Evolutionary conservation across 92 coral and sea anemone species (phyloP).

Genomic region (Bergia sp.): DNA sequence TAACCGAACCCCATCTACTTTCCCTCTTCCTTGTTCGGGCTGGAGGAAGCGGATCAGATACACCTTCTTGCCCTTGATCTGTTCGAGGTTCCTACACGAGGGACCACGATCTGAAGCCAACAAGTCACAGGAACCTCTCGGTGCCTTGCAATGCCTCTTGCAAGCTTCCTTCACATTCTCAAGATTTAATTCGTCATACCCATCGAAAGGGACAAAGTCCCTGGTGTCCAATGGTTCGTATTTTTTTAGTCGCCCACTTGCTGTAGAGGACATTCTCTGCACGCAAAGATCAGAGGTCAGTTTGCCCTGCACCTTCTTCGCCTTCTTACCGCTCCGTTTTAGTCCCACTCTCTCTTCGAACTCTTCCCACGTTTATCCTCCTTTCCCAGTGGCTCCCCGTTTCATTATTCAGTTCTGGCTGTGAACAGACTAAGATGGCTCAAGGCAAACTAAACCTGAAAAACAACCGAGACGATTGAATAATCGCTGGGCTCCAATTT

Average conservation of each 20-base stretch:
- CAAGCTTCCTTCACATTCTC: constrained; percentile 51
- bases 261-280: constrained; percentile 40
- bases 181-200: constrained; percentile 35
- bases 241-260: constrained; percentile 32
- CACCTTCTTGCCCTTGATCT: constrained; percentile 51
- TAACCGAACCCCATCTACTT: neutral
- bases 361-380: constrained; percentile 62
- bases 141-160: constrained; percentile 32
- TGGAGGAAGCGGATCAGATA: constrained; percentile 41
- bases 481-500: no score
- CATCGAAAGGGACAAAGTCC: constrained; percentile 51
- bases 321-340: constrained; percentile 55
- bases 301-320: constrained; percentile 21
- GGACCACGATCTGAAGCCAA: constrained; percentile 46
- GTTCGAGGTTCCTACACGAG: constrained; percentile 47
- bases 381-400: constrained; percentile 38
- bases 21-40: constrained; percentile 20
- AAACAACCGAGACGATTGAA: no score
- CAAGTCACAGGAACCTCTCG: constrained; percentile 43
- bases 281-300: constrained; percentile 20
- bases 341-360: constrained; percentile 67
- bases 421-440: no score
- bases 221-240: constrained; percentile 48
- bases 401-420: neutral
- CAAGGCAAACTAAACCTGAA: no score